Base-by-base conservation (phyloP, 2,888 invertebrate genomes). In the Tipula confusa region DNA sequence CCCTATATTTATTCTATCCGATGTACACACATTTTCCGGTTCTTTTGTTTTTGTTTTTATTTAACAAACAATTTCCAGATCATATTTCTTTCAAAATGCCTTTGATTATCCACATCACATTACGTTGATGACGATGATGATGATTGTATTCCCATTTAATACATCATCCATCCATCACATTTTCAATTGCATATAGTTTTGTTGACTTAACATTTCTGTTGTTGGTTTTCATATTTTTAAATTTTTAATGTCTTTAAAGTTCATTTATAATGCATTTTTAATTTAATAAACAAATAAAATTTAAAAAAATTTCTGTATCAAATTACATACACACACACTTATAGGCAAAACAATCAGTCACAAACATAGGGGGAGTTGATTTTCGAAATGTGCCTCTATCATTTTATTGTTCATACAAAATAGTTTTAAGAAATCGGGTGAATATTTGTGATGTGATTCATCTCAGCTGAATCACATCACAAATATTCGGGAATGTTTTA, bases 61-160 rank as follows among this genome's bases (percentile, higher is more conserved):
- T 64, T 64, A 24, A 64, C 64, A 64, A 64, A 64, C 64, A 64
- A 64, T 24, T 64, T 64, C 24, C n/a, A 64, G 64, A 64, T 64
- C 64, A 24, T 24, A 64, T 64, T 64, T 64, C 64, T 64, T 64
- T 1, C 64, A 9, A 24, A 64, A 64, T 64, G 64, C 64, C 64
- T 64, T 64, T 64, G 64, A 64, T 64, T 64, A 64, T 64, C 64
- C 64, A 64, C 64, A 64, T 64, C 64, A 24, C 64, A 64, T 64
- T 64, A 64, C 11, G n/a, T 2, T 64, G 18, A 64, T 64, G 64
- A 64, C 9, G 64, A 64, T 24, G 64, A 38, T 38, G 38, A 64
- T 24, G 18, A 24, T 64, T 64, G 64, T 64, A 64, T 64, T 64
- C 64, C 64, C 24, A 64, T 64, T 64, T 64, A 64, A 64, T 64